phyloP scores from a whole-genome alignment of 2,888 invertebrate genomes.

The Amphipyra tragopoginis region DNA sequence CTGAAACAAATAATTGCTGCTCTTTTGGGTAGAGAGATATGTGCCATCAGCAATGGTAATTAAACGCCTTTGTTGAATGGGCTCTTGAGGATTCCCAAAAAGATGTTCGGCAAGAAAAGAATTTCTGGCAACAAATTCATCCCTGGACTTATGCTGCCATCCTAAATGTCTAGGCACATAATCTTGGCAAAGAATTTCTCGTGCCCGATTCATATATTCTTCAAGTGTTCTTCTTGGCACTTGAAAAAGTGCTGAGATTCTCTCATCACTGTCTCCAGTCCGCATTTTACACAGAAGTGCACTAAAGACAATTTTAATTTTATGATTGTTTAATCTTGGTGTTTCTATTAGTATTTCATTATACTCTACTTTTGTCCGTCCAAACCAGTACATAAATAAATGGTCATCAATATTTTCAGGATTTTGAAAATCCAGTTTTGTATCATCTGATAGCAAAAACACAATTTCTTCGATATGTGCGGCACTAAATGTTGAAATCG shows the following conservation, averaged over 20 bases:
- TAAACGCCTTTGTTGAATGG: conserved; percentile 4
- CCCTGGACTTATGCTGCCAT: background rate
- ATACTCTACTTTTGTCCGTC: background rate
- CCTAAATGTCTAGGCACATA: conserved; percentile 2
- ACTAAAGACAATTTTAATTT: background rate
- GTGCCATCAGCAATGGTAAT: conserved; percentile 19
- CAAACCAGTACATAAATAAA: conserved; percentile 8
- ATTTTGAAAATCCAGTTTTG: conserved; percentile 4
- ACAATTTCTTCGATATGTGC: conserved; percentile 9
- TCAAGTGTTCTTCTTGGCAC: background rate
- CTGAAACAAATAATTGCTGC: conserved; percentile 15
- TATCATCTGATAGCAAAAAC: conserved; percentile 11
- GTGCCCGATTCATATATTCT: background rate
- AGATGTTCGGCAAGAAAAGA: background rate
- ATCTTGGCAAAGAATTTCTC: background rate
- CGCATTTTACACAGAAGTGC: conserved; percentile 3
- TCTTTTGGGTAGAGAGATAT: conserved; percentile 19
- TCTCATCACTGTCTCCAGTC: conserved; percentile 1
- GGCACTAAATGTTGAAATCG: conserved; percentile 4
- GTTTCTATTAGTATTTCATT: conserved; percentile 1
- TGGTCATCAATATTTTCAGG: conserved; percentile 9
- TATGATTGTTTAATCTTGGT: background rate
- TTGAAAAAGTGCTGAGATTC: conserved; percentile 1
- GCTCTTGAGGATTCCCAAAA: conserved; percentile 18
- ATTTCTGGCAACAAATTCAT: conserved; percentile 1